These are phyloP conservation scores for Epinotia bilunana DNA, from an alignment of 2,888 invertebrate genomes.

Conservation along the genomic window DNA sequence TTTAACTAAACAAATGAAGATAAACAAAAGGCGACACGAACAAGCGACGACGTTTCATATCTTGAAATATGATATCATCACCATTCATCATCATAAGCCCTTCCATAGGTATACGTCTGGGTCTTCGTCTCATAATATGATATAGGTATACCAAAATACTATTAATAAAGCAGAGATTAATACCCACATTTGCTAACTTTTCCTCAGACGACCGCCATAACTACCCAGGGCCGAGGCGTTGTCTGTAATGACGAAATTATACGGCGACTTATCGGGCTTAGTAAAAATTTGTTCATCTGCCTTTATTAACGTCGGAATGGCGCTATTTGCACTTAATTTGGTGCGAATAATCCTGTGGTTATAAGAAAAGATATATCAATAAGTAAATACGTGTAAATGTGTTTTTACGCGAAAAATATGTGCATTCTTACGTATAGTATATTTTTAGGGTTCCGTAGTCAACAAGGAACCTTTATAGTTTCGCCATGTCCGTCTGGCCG, in stretches of 20 bases:
- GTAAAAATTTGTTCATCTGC: conserved; percentile 79
- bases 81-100: no score
- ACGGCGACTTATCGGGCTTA: conserved; percentile 76
- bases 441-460: no score
- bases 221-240: conserved; percentile 40
- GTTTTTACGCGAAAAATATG: no score
- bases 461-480: no score
- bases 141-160: background rate
- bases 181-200: conserved; percentile 59
- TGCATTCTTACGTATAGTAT: no score
- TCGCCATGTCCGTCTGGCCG: no score
- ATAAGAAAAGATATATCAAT: conserved; percentile 11
- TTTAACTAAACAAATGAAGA: no score
- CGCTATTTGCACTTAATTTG: conserved; percentile 43
- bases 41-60: no score
- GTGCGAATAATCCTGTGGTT: conserved; percentile 33
- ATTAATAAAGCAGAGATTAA: conserved; percentile 46
- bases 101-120: no score
- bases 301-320: conserved; percentile 55
- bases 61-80: no score
- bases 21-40: no score
- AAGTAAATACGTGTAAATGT: background rate
- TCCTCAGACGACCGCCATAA: conserved; percentile 38
- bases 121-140: background rate
- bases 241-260: conserved; percentile 80